These are phyloP conservation scores for Erannis defoliaria DNA, from an alignment of 2,888 invertebrate genomes.

Conservation along the genomic window DNA sequence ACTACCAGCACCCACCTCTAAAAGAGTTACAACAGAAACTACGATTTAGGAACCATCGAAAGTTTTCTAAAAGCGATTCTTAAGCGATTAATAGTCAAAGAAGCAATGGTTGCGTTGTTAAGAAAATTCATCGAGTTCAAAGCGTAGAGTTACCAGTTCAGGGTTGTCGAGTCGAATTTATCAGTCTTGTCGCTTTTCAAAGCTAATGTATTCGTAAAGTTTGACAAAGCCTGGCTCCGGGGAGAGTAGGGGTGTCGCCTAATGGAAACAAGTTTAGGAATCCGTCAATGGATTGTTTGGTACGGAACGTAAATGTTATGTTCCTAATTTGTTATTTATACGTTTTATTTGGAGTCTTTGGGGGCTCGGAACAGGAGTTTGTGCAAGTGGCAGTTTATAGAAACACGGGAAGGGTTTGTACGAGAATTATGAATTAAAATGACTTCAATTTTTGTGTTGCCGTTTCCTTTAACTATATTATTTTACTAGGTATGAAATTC, in stretches of 20 bases:
- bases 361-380: constrained; percentile 5
- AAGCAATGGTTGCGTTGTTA: constrained; percentile 45
- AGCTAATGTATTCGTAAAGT: constrained; percentile 82
- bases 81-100: constrained; percentile 10
- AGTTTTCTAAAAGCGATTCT: constrained; percentile 9
- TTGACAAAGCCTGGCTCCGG: constrained; percentile 72
- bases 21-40: constrained; percentile 34
- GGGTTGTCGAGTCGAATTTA: constrained; percentile 71
- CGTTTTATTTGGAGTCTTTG: constrained; percentile 20
- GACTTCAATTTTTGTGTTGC: no score
- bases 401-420: constrained; percentile 1
- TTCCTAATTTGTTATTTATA: constrained; percentile 36
- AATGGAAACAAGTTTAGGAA: constrained; percentile 75
- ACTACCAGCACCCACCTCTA: constrained; percentile 24
- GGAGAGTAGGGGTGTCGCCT: constrained; percentile 66
- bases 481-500: no score
- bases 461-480: no score
- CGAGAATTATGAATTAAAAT: constrained; percentile 1
- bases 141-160: constrained; percentile 35
- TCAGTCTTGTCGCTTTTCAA: constrained; percentile 71
- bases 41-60: constrained; percentile 33
- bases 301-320: constrained; percentile 36
- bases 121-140: constrained; percentile 25
- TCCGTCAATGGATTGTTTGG: constrained; percentile 68
- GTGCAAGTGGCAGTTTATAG: constrained; percentile 1